Evolutionary conservation across 2,113 vertebrate species (phyloP).

Genomic region (Nycticorax nycticorax): DNA sequence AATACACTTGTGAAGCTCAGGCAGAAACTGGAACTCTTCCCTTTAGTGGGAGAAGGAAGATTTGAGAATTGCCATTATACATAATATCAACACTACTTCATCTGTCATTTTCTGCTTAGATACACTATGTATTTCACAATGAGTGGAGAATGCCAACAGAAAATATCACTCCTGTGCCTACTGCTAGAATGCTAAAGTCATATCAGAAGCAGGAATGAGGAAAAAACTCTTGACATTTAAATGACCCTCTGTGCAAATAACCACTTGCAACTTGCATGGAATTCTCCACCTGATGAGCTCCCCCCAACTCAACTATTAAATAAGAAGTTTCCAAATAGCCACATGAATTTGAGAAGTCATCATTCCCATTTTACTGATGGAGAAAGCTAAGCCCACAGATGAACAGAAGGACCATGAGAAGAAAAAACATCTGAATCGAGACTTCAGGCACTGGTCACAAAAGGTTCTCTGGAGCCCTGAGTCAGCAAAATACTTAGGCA

Average conservation of each 20-base stretch:
- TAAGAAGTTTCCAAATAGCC: neutral
- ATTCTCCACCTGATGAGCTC: neutral
- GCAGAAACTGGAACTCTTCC: neutral
- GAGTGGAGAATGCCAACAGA: constrained; percentile 31
- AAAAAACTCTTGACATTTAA: constrained; percentile 40
- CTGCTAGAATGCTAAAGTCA: neutral
- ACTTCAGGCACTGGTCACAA: neutral
- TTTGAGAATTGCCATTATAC: neutral
- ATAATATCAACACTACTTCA: neutral
- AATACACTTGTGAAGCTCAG: neutral
- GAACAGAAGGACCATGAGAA: neutral
- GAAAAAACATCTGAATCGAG: neutral
- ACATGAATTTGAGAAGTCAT: neutral
- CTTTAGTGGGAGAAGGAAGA: neutral
- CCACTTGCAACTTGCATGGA: neutral
- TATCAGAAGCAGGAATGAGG: neutral
- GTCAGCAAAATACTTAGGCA: neutral
- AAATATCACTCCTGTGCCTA: constrained; percentile 13
- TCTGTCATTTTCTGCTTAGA: constrained; percentile 47
- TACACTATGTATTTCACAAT: constrained; percentile 24
- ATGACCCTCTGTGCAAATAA: constrained; percentile 31
- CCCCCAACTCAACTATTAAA: neutral
- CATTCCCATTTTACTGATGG: neutral
- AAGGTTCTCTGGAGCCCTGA: neutral
- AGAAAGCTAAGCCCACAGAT: neutral